These are phyloP conservation scores for Panulirus ornatus DNA, from an alignment of 1,140 invertebrate genomes.

Conservation along the genomic window DNA sequence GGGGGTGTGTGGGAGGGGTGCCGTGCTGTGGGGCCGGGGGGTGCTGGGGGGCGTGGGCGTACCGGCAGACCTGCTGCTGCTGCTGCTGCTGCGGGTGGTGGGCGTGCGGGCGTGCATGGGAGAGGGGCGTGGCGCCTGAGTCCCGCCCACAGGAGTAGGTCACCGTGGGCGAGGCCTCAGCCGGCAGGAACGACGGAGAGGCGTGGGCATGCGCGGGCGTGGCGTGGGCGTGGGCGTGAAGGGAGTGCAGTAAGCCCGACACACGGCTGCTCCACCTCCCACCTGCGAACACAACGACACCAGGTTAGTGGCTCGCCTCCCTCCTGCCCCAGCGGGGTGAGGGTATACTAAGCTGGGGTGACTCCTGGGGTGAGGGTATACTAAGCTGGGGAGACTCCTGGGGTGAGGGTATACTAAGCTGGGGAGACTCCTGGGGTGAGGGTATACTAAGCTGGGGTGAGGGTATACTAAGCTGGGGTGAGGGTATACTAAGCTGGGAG, in stretches of 20 bases:
- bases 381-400: not conserved
- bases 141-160: constrained; percentile 14
- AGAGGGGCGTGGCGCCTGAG: not conserved
- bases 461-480: too few relatives aligned
- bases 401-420: too few relatives aligned
- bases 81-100: not conserved
- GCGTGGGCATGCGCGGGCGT: not conserved
- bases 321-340: not conserved
- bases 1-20: too few relatives aligned
- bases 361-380: not conserved
- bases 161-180: not conserved
- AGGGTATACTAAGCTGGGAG: too few relatives aligned
- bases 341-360: not conserved
- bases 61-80: not conserved
- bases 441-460: too few relatives aligned
- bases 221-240: constrained; percentile 38
- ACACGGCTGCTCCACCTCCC: constrained; percentile 43
- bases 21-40: too few relatives aligned
- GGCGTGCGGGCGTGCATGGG: not conserved
- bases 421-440: too few relatives aligned
- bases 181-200: not conserved
- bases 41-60: not conserved
- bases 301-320: not conserved
- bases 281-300: constrained; percentile 24
- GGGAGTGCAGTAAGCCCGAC: constrained; percentile 43